Conservation (phyloP, 2,888 invertebrate genomes). For the Aspidiotus rigidus region DNA sequence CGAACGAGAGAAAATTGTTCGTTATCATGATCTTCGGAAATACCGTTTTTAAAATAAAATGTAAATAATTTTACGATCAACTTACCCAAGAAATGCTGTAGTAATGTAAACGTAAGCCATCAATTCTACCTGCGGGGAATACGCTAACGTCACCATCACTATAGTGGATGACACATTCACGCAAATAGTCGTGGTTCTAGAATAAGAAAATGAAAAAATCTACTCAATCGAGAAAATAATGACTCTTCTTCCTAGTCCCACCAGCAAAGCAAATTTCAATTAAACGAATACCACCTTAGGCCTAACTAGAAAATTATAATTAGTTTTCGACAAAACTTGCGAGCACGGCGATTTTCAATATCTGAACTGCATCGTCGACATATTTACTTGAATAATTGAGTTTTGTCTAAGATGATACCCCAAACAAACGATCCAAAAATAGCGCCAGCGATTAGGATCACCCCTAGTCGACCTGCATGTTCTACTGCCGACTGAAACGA, state of each 20-base stretch:
- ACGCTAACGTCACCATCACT: conserved; percentile 87
- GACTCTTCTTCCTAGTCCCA: background rate
- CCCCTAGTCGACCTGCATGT: conserved; percentile 82
- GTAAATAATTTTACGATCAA: background rate
- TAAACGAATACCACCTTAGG: too few relatives aligned
- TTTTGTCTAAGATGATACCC: conserved; percentile 83
- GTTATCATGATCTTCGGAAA: too few relatives aligned
- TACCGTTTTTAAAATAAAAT: too few relatives aligned
- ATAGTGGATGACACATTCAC: conserved; percentile 81
- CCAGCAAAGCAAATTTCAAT: conserved; percentile 41
- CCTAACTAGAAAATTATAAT: too few relatives aligned
- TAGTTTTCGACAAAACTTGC: too few relatives aligned
- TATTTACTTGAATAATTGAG: conserved; percentile 82
- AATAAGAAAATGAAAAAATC: conserved; percentile 36
- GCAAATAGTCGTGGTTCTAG: conserved; percentile 76
- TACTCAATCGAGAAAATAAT: too few relatives aligned
- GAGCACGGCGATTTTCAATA: too few relatives aligned
- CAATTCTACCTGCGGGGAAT: conserved; percentile 65
- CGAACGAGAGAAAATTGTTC: too few relatives aligned
- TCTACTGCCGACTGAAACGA: conserved; percentile 50
- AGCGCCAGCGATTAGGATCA: conserved; percentile 83
- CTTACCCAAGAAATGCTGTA: conserved; percentile 56
- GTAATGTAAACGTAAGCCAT: conserved; percentile 78
- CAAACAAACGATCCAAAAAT: conserved; percentile 87
- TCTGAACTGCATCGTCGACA: too few relatives aligned